These are phyloP conservation scores for Eurytoma californica DNA, from an alignment of 2,888 invertebrate species.

Conservation along the genomic window DNA sequence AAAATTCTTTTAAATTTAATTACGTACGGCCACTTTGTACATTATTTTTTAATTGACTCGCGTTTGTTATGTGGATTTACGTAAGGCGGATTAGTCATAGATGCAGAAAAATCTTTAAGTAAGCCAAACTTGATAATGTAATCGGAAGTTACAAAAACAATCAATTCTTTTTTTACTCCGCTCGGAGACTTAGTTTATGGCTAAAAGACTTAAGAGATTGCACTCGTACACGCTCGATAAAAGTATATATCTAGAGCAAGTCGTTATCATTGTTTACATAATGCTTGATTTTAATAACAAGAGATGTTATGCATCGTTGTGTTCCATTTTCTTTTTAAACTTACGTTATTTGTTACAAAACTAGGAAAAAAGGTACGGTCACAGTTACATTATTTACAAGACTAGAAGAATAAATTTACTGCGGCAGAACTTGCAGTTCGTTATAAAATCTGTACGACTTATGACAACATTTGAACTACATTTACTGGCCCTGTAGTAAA, in stretches of 20 bases:
- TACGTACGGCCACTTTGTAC: too few relatives aligned
- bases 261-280: conserved; percentile 26
- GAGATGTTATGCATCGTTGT: neutral
- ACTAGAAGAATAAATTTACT: conserved; percentile 16
- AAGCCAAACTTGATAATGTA: too few relatives aligned
- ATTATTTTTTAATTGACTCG: too few relatives aligned
- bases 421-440: neutral
- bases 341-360: neutral
- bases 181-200: too few relatives aligned
- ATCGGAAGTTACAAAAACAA: too few relatives aligned
- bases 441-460: neutral
- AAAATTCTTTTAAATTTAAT: neutral
- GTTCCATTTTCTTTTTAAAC: neutral
- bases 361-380: neutral
- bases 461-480: conserved; percentile 12
- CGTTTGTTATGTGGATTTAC: too few relatives aligned
- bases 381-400: conserved; percentile 17
- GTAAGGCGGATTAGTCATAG: too few relatives aligned
- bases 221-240: conserved; percentile 12
- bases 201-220: too few relatives aligned
- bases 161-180: too few relatives aligned
- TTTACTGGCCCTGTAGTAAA: conserved; percentile 38
- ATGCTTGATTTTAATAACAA: neutral
- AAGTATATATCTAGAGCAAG: conserved; percentile 30
- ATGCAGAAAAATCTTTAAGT: too few relatives aligned